These are phyloP conservation scores for Paramuricea clavata DNA, from an alignment of 92 coral and sea anemone species.

Conservation along the genomic window DNA sequence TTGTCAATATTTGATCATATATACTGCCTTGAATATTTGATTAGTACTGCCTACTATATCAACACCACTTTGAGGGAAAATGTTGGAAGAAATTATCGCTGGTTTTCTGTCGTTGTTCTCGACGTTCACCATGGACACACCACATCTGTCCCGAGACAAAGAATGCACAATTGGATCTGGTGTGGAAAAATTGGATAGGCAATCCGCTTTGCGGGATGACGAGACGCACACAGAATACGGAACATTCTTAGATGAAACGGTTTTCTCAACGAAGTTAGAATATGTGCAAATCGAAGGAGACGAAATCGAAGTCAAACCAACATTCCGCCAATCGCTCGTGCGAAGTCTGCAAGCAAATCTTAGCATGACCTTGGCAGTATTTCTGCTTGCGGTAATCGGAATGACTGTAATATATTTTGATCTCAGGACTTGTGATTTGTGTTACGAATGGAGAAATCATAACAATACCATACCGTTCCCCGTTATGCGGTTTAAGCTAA, in stretches of 20 bases:
- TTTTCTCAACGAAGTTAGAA: neutral
- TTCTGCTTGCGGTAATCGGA: neutral
- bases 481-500: neutral
- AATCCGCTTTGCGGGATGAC: neutral
- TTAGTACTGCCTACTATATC: no score
- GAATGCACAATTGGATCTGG: neutral
- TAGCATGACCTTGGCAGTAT: neutral
- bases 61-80: neutral
- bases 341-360: slow-evolving; percentile 14
- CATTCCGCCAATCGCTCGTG: neutral
- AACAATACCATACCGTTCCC: neutral
- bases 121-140: neutral
- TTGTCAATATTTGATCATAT: no score
- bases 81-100: neutral
- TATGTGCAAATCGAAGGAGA: neutral
- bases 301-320: neutral
- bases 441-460: neutral
- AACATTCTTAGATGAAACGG: neutral
- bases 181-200: neutral
- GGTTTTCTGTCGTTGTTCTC: neutral
- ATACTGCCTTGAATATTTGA: neutral
- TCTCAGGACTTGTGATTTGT: neutral
- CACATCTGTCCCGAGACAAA: neutral
- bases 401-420: neutral
- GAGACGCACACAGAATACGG: neutral